phyloP scores from a whole-genome alignment of 1,140 invertebrate species.

The Micrasema longulum region DNA sequence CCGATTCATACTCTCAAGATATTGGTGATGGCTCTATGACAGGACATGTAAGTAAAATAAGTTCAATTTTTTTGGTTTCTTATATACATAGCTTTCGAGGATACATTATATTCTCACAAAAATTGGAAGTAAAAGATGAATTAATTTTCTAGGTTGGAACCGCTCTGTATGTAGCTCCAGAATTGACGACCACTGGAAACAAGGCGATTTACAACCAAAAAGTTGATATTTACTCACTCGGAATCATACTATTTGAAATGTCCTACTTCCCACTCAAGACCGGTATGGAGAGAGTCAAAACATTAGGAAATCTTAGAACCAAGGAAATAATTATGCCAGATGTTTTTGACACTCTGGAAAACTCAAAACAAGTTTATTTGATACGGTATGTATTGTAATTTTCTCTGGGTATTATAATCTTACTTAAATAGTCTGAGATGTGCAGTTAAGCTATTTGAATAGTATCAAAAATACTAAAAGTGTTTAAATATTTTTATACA shows the following conservation, averaged over 20 bases:
- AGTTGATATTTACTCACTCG: constrained; percentile 92
- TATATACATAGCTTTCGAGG: no score
- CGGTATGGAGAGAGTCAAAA: constrained; percentile 88
- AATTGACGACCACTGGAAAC: constrained; percentile 75
- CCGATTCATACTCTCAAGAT: constrained; percentile 49
- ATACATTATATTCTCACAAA: no score
- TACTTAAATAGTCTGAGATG: no score
- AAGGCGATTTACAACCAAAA: constrained; percentile 91
- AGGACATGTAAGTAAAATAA: constrained; percentile 48
- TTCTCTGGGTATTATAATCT: no score
- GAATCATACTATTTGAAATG: constrained; percentile 97
- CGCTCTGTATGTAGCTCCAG: constrained; percentile 92
- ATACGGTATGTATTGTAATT: constrained; percentile 52
- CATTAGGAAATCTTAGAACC: constrained; percentile 77
- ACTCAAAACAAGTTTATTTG: constrained; percentile 50
- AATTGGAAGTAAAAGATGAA: no score
- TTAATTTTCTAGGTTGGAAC: constrained; percentile 84
- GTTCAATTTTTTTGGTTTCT: neutral
- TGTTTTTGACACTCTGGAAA: constrained; percentile 52
- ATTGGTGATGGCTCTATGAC: constrained; percentile 50
- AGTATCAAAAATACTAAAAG: no score
- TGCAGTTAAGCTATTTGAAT: no score
- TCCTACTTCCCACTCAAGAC: constrained; percentile 85
- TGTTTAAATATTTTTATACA: no score
- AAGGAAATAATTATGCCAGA: constrained; percentile 76